Base-by-base conservation (phyloP, 2,113 vertebrate genomes). In the Gadus macrocephalus region DNA sequence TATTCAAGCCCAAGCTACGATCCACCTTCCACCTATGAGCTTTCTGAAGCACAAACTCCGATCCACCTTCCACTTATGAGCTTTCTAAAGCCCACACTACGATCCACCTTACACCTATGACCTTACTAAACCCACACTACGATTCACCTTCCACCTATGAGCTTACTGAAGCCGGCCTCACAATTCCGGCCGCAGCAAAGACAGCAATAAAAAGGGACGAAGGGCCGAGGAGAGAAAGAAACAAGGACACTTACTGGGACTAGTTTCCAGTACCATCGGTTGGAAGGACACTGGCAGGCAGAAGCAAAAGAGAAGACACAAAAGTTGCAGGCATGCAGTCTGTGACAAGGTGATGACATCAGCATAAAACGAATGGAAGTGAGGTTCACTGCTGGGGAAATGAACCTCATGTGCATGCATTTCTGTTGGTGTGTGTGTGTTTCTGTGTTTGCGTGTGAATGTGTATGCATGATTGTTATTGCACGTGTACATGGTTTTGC, bases 261-360 rank as follows among this genome's bases (percentile, higher is more conserved):
- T 77, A 92, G 89, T 67, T 92, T 92, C 91, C 91, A 92, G 82
- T 92, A 92, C 91, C 91, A 92, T 15, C 91, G 91, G 74, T 62
- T 90, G 78, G 85, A 85, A n/a, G 87, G 83, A 83, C 79, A 87
- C 89, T 91, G 87, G 70, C 72, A 79, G 74, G 71, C 75, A 72
- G 68, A 66, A 76, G 83, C 68, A 71, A 62, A 68, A 73, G 56
- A 76, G 66, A 66, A 42, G 60, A 65, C 58, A 65, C 22, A 66
- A 49, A 14, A 2, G 42, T 35, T 35, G 31, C 31, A 35, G 31
- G 31, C 31, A 35, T 35, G 31, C 31, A 35, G 31, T 35, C 31
- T 35, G 31, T 35, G 31, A 35, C 31, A 35, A 35, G 31, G 31
- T 35, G 31, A 35, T 35, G 31, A 35, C 31, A 35, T 35, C 31